Conservation (phyloP, 2,113 vertebrate genomes). For the Hippocampus zosterae region DNA sequence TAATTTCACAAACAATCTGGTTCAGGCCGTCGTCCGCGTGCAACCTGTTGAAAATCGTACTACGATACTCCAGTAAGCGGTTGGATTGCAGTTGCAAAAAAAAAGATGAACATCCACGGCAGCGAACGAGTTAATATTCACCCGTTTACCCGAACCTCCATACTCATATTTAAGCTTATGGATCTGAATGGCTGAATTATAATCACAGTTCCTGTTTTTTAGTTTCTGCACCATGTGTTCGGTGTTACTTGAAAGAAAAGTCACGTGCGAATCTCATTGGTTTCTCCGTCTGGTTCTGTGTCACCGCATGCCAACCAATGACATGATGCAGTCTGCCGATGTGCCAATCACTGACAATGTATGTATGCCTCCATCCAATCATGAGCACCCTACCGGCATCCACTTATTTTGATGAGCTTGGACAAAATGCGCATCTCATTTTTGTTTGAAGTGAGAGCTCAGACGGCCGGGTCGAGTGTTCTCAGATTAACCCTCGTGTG, state of each 20-base stretch:
- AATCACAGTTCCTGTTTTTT: constrained; percentile 25
- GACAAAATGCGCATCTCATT: constrained; percentile 33
- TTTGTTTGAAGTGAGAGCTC: not conserved
- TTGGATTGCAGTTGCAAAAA: not conserved
- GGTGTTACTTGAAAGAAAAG: constrained; percentile 21
- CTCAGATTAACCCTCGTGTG: too few species aligned
- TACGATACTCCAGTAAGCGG: not conserved
- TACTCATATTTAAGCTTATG: not conserved
- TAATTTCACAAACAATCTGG: not conserved
- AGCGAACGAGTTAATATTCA: not conserved
- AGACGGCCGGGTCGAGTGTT: not conserved
- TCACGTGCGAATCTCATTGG: constrained; percentile 49
- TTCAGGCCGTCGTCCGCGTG: not conserved
- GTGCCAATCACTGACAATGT: constrained; percentile 42
- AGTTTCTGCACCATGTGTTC: constrained; percentile 43
- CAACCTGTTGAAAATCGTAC: too few species aligned
- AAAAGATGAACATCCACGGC: not conserved
- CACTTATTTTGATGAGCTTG: constrained; percentile 20
- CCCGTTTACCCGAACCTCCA: not conserved
- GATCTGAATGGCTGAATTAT: not conserved
- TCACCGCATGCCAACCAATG: constrained; percentile 55
- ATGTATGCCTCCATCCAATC: constrained; percentile 34
- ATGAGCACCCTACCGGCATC: constrained; percentile 12
- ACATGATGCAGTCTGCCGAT: constrained; percentile 36
- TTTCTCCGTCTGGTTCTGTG: constrained; percentile 52